Conservation (phyloP, 2,888 invertebrate genomes). For the Drosophila anomelani region DNA sequence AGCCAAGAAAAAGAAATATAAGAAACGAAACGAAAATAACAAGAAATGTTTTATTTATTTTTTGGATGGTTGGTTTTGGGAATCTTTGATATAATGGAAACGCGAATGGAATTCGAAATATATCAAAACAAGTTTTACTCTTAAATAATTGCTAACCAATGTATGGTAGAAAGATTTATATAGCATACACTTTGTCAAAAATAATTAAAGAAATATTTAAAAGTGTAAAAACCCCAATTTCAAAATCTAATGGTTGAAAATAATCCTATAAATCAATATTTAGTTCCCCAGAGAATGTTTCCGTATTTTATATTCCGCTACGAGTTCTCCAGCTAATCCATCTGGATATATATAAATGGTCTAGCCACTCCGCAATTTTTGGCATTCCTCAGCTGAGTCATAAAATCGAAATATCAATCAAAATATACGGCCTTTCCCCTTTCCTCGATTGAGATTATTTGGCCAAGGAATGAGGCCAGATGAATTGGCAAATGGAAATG, state of each 20-base stretch:
- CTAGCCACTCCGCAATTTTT: slow-evolving; percentile 3
- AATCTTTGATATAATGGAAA: background rate
- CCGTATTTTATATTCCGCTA: background rate
- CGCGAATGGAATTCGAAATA: background rate
- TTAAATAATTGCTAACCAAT: no score
- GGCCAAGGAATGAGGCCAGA: slow-evolving; percentile 4
- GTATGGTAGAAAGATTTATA: no score
- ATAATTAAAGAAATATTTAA: no score
- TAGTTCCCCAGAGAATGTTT: background rate
- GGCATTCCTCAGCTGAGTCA: slow-evolving; percentile 52
- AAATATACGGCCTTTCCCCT: slow-evolving; percentile 41
- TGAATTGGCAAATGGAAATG: slow-evolving; percentile 27
- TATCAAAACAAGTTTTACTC: background rate
- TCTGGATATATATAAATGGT: slow-evolving; percentile 11
- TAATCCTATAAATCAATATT: background rate
- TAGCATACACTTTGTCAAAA: no score
- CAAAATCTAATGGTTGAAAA: no score
- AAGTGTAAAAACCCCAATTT: no score
- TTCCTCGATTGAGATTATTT: slow-evolving; percentile 41
- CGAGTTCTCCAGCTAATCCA: slow-evolving; percentile 3
- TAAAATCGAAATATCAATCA: slow-evolving; percentile 60
- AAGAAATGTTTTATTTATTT: slow-evolving; percentile 19
- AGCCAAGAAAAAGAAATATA: slow-evolving; percentile 23
- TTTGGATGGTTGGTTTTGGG: background rate
- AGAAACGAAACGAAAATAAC: slow-evolving; percentile 26